Conservation (phyloP, 2,797 vertebrate genomes). For the Thalassophryne amazonica region DNA sequence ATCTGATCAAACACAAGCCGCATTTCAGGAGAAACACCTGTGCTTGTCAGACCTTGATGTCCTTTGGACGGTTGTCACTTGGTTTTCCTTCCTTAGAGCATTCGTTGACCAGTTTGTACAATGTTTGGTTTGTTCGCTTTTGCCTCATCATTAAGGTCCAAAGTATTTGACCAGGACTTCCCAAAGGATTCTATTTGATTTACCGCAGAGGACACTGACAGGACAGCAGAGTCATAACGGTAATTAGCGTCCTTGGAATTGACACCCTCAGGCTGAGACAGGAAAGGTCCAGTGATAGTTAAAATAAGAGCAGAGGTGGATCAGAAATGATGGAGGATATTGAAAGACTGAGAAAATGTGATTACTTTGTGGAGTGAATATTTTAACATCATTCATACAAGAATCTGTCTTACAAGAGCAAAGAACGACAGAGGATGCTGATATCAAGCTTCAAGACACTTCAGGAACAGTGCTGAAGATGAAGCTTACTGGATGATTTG, state of each 20-base stretch:
- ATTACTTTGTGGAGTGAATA: constrained; percentile 49
- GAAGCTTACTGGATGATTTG: too few relatives aligned
- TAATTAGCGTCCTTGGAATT: constrained; percentile 78
- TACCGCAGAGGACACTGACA: constrained; percentile 78
- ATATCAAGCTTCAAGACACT: too few relatives aligned
- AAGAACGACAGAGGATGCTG: too few relatives aligned
- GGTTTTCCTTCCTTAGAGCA: constrained; percentile 65
- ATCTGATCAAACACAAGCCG: constrained; percentile 33
- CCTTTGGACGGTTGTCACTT: constrained; percentile 50
- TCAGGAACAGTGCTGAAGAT: too few relatives aligned
- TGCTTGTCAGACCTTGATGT: constrained; percentile 41
- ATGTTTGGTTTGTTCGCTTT: constrained; percentile 68
- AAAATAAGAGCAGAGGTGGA: constrained; percentile 44
- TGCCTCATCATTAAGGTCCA: constrained; percentile 76
- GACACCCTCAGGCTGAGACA: constrained; percentile 72
- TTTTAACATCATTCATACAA: too few relatives aligned
- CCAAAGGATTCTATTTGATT: constrained; percentile 79
- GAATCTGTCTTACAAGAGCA: too few relatives aligned
- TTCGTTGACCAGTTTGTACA: constrained; percentile 77
- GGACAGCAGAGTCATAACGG: constrained; percentile 79
- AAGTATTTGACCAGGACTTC: constrained; percentile 79
- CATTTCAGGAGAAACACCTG: constrained; percentile 49
- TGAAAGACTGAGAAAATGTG: constrained; percentile 65
- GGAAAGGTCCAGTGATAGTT: constrained; percentile 69
- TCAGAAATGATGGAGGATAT: constrained; percentile 46